Base-by-base conservation (phyloP, 37 sponge, comb jelly and placozoan genomes). In the Amphimedon queenslandica region DNA sequence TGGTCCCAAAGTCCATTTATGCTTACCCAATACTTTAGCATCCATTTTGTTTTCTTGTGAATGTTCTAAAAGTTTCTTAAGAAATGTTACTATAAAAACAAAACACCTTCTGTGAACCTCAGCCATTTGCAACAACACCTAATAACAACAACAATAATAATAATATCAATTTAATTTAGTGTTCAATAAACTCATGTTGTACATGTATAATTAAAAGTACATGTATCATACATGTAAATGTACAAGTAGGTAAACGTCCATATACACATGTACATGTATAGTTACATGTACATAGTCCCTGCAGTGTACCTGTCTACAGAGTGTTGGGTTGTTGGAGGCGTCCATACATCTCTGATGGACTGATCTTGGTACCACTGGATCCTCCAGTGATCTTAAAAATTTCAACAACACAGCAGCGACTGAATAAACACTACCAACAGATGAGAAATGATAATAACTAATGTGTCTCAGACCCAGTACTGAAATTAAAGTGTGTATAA, bases 271-370 rank as follows among this genome's bases (percentile, higher is more conserved):
- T n/a, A n/a, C n/a, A n/a, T n/a, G n/a, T n/a, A n/a, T n/a, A n/a
- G n/a, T n/a, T n/a, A n/a, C n/a, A n/a, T n/a, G n/a, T n/a, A n/a
- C n/a, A n/a, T n/a, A n/a, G n/a, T n/a, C 60, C 41, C 31, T 68
- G 28, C 4, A 31, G 75, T 70, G 0, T 55, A 95, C 96, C 83
- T 95, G 92, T 55, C 75, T 84, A 66, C 96, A 91, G 34, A 91
- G 83, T 0, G 63, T 78, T 30, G 58, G 30, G 21, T 81, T 84
- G 57, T 88, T 80, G 78, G 67, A 67, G 42, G 73, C 61, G 0
- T 95, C 96, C 77, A 95, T 79, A 42, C 89, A 87, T 57, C 77
- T 84, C n/a, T n/a, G 29, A 36, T 91, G 87, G 55, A 88, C 72
- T 20, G 47, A 11, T 8, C 47, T n/a, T 0, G 92, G 96, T 1